Percentiles rank a stretch among this genome's conserved stretches.
Evolutionary conservation across 2,888 invertebrate genomes (phyloP).

Genomic region (Limnephilus lunatus): DNA sequence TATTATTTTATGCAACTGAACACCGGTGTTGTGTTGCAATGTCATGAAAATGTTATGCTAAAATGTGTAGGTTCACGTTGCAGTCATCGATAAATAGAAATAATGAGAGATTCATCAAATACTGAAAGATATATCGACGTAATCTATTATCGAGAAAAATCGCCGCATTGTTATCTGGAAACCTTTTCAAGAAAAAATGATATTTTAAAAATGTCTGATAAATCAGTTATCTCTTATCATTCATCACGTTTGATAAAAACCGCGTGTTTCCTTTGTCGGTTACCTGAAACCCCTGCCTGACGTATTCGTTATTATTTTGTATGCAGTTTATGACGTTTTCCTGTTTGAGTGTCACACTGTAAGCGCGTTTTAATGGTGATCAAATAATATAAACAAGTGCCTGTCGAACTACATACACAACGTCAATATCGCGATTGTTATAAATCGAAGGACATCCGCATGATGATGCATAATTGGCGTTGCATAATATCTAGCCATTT

Average conservation of each 20-base stretch:
- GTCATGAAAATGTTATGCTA: neutral
- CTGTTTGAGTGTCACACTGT: neutral
- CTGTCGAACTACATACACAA: neutral
- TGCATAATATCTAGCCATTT: neutral
- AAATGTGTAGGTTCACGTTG: neutral
- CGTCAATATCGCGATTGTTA: neutral
- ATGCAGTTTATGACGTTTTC: neutral
- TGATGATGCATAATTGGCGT: neutral
- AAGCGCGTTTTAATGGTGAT: neutral
- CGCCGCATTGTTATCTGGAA: neutral
- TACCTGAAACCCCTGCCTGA: neutral
- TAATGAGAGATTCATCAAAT: neutral
- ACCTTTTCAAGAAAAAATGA: neutral
- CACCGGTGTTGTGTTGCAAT: neutral
- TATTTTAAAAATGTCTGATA: neutral
- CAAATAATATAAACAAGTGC: neutral
- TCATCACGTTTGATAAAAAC: neutral
- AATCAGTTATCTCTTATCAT: neutral
- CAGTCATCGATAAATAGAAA: neutral
- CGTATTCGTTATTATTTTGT: neutral
- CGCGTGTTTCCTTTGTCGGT: neutral
- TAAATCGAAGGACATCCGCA: neutral
- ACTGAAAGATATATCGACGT: neutral
- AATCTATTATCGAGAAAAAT: neutral
- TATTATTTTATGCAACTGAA: neutral